Evolutionary conservation across 2,113 vertebrate genomes (phyloP).

Genomic region (Elaphurus davidianus): DNA sequence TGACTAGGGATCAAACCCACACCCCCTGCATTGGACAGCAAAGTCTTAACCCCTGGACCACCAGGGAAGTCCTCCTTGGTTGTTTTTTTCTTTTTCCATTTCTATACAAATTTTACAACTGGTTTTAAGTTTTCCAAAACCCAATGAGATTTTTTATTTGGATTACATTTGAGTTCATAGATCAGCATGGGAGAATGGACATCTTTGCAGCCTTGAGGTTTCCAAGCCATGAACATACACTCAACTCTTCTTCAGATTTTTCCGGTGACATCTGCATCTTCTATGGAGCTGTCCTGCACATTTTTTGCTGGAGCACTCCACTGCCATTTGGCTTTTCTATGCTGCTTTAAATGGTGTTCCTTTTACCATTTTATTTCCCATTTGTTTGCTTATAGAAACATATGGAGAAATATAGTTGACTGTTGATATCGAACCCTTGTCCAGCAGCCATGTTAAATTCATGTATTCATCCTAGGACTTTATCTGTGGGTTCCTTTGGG

Average conservation of each 20-base stretch:
- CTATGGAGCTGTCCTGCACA: not conserved
- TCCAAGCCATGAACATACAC: accelerated
- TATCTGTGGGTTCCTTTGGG: too few species aligned
- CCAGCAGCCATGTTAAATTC: not conserved
- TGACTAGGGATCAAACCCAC: not conserved
- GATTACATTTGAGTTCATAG: not conserved
- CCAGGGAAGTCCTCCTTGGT: not conserved
- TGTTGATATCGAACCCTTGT: too few species aligned
- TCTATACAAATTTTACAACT: not conserved
- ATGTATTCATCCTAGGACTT: not conserved
- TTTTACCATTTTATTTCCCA: not conserved
- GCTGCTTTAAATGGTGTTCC: not conserved
- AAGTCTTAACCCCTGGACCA: not conserved
- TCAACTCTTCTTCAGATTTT: not conserved
- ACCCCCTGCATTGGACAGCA: not conserved
- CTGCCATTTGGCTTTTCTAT: not conserved
- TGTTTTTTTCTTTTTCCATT: not conserved
- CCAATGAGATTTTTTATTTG: not conserved
- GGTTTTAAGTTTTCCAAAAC: not conserved
- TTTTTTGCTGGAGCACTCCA: not conserved
- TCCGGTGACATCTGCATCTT: not conserved
- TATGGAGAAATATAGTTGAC: not conserved
- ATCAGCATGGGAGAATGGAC: not conserved
- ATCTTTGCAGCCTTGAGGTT: not conserved
- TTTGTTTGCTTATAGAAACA: not conserved